Evolutionary conservation across 2,797 vertebrate genomes (phyloP), one percentile per base, ranked within the genome.

Genomic region (Nothura maculosa): DNA sequence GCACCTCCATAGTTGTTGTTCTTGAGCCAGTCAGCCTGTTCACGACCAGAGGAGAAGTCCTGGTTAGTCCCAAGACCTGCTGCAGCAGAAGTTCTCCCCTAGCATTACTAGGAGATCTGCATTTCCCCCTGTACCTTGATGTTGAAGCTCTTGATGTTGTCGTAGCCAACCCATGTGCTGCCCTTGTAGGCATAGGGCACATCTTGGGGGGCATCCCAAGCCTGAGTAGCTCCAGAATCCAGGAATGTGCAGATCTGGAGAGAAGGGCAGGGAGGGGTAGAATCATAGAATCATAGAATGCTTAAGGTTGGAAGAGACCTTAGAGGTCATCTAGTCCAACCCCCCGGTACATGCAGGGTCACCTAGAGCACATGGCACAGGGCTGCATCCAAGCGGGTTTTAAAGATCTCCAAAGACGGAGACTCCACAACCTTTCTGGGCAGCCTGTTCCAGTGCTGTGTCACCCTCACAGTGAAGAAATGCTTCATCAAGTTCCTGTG

Each of bases 101-200:
- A 8, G 2, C 6, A 0, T 3, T 20, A 16, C 24, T 25, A 32
- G 32, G 38, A 5, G 34, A n/a, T 66, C 42, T 58, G 91, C 12
- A 74, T 93, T 0, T 87, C 64, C 72, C 95, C n/a, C 12, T 30
- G 8, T 97, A 99, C 98, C 98, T 99, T 99, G 89, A 85, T 96
- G 32, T 96, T 92, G 61, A 97, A 99, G 97, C 98, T 99, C 84
- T 98, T 97, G 70, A 54, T 90, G 70, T 93, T 98, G 97, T 99
- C 99, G 73, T 98, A 99, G 87, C 98, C 98, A 63, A 99, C 97
- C 99, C 99, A 99, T 8, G 99, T 97, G 0, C 21, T 98, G 76
- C 92, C 97, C 82, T 98, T 98, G 81, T 89, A 95, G 79, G 98
- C 97, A 34, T 99, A 99, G 4, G 99, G 98, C 25, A 99, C 98